Conservation (phyloP, 2,797 vertebrate species). For the Limnodromus scolopaceus region DNA sequence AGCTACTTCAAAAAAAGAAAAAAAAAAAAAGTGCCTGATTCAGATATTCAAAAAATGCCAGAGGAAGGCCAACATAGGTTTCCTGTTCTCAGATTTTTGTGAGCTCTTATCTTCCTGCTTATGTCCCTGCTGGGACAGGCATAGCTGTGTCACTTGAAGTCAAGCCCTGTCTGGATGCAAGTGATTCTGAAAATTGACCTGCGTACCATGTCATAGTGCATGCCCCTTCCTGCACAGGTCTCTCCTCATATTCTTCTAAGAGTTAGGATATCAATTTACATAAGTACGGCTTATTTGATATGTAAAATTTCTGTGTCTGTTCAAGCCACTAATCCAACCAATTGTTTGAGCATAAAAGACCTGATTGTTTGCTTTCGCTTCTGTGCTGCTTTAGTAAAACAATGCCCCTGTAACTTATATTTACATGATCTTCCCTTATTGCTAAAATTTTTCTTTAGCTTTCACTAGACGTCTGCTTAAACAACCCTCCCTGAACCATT, state of each 20-base stretch:
- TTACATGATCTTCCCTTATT: not conserved
- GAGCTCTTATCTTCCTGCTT: constrained; percentile 1
- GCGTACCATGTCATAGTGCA: not conserved
- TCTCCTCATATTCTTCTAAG: not conserved
- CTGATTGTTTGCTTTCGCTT: not conserved
- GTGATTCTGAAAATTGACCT: not conserved
- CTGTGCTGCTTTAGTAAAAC: not conserved
- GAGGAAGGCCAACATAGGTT: not conserved
- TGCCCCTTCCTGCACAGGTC: not conserved
- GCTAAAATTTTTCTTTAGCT: constrained; percentile 8
- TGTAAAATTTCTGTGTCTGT: not conserved
- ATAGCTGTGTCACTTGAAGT: not conserved
- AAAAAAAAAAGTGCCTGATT: not conserved
- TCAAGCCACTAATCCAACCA: not conserved
- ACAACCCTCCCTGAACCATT: not conserved
- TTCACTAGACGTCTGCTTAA: constrained; percentile 23
- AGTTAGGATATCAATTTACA: no score
- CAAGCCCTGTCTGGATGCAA: not conserved
- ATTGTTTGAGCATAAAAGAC: not conserved
- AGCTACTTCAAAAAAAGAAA: not conserved
- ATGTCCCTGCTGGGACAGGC: not conserved
- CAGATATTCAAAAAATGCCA: not conserved
- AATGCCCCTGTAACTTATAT: not conserved
- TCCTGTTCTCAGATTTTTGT: not conserved
- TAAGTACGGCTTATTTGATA: not conserved